A percentile compares a stretch with the other conserved stretches of the same genome.
phyloP scores from a whole-genome alignment of 2,797 vertebrate genomes.

The Balearica regulorum region DNA sequence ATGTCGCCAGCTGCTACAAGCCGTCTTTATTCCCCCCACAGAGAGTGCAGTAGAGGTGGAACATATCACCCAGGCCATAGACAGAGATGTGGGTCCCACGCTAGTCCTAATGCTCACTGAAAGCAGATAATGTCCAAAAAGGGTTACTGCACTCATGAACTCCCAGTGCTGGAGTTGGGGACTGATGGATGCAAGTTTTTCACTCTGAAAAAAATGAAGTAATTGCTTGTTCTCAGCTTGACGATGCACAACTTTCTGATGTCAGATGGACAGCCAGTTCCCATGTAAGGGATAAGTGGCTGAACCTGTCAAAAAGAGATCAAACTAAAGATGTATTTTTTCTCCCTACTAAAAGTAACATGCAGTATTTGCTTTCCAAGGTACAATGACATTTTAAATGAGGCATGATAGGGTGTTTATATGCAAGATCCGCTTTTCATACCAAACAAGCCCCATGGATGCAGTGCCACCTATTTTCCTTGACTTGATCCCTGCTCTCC shows the following conservation, averaged over 20 bases:
- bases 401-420: background rate
- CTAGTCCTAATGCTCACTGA: background rate
- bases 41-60: fast-evolving
- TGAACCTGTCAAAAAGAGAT: background rate
- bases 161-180: background rate
- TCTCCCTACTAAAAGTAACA: background rate
- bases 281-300: background rate
- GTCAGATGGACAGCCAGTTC: background rate
- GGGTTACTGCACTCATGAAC: background rate
- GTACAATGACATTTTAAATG: background rate
- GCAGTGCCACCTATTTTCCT: background rate
- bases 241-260: background rate
- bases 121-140: background rate
- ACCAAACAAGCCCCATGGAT: background rate
- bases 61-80: background rate
- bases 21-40: fast-evolving
- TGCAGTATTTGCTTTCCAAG: background rate
- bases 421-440: background rate
- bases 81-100: fast-evolving
- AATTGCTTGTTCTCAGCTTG: background rate
- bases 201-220: background rate
- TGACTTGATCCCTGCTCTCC: background rate
- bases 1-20: background rate
- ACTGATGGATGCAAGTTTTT: background rate
- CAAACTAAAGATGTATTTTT: background rate